Percentiles rank a stretch among this genome's conserved stretches.
Conservation (phyloP, 2,797 vertebrate genomes). For the Macroramphosus scolopax region DNA sequence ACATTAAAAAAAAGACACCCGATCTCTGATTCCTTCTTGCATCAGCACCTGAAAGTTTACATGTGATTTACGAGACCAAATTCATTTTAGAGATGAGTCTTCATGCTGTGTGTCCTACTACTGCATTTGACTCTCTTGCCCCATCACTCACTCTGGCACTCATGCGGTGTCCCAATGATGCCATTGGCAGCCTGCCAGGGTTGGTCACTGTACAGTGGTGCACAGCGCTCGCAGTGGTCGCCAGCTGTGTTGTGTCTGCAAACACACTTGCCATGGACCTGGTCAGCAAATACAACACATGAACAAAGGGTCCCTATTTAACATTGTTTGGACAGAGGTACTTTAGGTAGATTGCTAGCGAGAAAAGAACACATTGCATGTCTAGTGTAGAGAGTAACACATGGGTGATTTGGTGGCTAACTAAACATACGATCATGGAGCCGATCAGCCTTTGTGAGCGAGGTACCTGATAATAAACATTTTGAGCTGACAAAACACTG, state of each 20-base stretch:
- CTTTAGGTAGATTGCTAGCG: too few species aligned
- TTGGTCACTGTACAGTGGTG: constrained; percentile 86
- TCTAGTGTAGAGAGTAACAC: too few species aligned
- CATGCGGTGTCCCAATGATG: constrained; percentile 81
- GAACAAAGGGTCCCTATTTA: constrained; percentile 1
- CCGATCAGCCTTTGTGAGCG: too few species aligned
- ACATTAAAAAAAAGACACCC: too few species aligned
- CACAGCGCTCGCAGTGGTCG: constrained; percentile 88
- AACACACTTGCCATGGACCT: constrained; percentile 93
- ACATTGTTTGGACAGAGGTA: too few species aligned
- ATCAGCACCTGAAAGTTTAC: constrained; percentile 13
- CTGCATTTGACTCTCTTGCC: constrained; percentile 39
- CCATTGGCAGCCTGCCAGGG: constrained; percentile 91
- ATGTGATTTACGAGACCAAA: constrained; percentile 43
- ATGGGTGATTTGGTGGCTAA: too few species aligned
- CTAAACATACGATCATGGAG: too few species aligned
- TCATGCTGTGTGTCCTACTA: constrained; percentile 35
- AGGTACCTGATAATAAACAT: too few species aligned
- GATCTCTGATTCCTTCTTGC: too few species aligned
- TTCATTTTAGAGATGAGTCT: constrained; percentile 31
- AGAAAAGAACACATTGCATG: too few species aligned
- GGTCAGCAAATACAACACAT: constrained; percentile 8
- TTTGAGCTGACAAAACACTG: too few species aligned
- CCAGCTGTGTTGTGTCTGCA: constrained; percentile 94
- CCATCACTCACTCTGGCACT: constrained; percentile 83